These are phyloP conservation scores for Acinonyx jubatus DNA, from an alignment of 2,113 vertebrate genomes.

Conservation along the genomic window DNA sequence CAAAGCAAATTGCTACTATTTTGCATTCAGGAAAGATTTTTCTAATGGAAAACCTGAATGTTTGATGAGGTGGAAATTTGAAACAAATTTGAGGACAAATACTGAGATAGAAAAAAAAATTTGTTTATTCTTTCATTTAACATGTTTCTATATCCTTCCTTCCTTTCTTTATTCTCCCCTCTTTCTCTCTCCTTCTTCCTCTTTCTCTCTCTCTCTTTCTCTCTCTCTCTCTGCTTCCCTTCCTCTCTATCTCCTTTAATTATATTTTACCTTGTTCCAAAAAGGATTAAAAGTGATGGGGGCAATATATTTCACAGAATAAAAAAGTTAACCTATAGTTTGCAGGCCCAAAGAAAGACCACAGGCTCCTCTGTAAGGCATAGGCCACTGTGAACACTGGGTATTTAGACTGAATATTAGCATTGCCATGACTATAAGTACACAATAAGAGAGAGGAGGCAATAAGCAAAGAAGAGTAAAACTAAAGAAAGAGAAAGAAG, in stretches of 20 bases:
- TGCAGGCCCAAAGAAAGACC: not conserved
- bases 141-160: not conserved
- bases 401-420: not conserved
- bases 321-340: not conserved
- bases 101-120: not conserved
- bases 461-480: slow-evolving; percentile 2
- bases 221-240: not conserved
- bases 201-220: not conserved
- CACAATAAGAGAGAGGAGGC: not conserved
- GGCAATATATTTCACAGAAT: not conserved
- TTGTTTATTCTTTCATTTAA: not conserved
- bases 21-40: slow-evolving; percentile 6
- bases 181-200: not conserved
- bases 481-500: not conserved
- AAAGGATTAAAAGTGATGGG: not conserved
- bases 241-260: not conserved
- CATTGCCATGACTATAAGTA: not conserved
- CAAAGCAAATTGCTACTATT: not conserved
- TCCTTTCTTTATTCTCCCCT: not conserved
- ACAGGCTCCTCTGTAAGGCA: not conserved
- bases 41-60: not conserved
- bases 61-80: not conserved
- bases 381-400: not conserved
- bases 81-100: not conserved
- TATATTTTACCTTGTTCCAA: not conserved